Percentiles rank a stretch among this genome's conserved stretches.
phyloP scores from a whole-genome alignment of 1,140 invertebrate species.

The Melitaea cinxia region DNA sequence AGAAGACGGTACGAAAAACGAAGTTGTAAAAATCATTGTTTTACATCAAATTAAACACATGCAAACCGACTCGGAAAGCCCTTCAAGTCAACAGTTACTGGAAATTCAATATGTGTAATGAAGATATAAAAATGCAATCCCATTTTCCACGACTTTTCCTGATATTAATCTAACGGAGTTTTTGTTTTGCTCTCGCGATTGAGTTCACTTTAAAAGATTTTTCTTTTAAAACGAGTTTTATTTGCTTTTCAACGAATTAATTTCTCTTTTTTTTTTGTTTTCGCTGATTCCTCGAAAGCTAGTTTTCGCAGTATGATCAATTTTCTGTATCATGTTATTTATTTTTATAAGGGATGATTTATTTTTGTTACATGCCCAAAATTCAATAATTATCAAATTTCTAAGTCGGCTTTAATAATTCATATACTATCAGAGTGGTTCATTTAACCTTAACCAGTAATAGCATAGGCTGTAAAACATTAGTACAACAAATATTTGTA shows the following conservation, averaged over 20 bases:
- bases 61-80: neutral
- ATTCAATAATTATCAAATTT: too few relatives aligned
- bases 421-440: too few relatives aligned
- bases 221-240: neutral
- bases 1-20: neutral
- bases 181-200: neutral
- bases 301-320: too few relatives aligned
- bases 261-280: too few relatives aligned
- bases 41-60: neutral
- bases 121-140: conserved; percentile 22
- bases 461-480: too few relatives aligned
- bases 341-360: too few relatives aligned
- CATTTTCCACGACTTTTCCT: conserved; percentile 7
- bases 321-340: too few relatives aligned
- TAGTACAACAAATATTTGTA: too few relatives aligned
- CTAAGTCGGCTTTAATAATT: too few relatives aligned
- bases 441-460: too few relatives aligned
- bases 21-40: neutral
- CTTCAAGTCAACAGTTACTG: neutral
- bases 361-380: too few relatives aligned
- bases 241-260: neutral
- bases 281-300: too few relatives aligned
- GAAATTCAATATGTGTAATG: conserved; percentile 14
- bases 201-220: conserved; percentile 1
- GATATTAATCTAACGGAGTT: conserved; percentile 3